Base-by-base conservation (phyloP, 2,113 vertebrate species). In the Pomatostomus ruficeps region DNA sequence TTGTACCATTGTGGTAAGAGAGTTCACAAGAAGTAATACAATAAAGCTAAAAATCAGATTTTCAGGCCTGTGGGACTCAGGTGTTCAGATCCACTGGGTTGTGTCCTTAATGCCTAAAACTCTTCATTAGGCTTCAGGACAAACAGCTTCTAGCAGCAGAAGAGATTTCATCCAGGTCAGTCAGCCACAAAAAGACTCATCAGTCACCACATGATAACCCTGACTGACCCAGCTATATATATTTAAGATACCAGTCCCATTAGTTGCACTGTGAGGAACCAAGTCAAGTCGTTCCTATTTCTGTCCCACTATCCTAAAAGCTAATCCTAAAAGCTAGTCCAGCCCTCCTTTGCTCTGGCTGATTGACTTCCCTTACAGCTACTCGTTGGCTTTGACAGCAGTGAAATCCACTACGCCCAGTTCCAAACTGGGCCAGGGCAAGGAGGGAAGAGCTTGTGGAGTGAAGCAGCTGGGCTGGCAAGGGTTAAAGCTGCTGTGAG, bases 401-500 rank as follows among this genome's bases (percentile, higher is more conserved):
- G 9, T 10, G 33, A 89, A 87, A 87, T n/a, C 57, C 40, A 12
- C 35, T 25, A 0, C 0, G 3, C 29, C 57, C 43, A 73, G 66
- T 29, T 66, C 72, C 24, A 65, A 43, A 49, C 54, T 10, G 62
- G 49, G 46, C 63, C 14, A 9, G 59, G 35, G 42, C 31, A 36
- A 57, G 82, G 51, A 84, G 15, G 40, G 52, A 71, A 81, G 72
- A 87, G 48, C 40, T 3, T 1, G 4, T 40, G 29, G 31, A 91
- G 55, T 0, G 2, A 79, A 48, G 9, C n/a, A 35, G 21, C 29
- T 71, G 79, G 79, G 55, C 79, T 61, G 48, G 63, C 68, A 91
- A 88, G 95, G 45, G 96, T 96, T 97, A 96, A 97, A 90, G 79
- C 46, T 68, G 88, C 68, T 88, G 43, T 11, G 40, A 52, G 63